Base-by-base conservation (phyloP, 1,140 invertebrate species). In the Penaeus japonicus region DNA sequence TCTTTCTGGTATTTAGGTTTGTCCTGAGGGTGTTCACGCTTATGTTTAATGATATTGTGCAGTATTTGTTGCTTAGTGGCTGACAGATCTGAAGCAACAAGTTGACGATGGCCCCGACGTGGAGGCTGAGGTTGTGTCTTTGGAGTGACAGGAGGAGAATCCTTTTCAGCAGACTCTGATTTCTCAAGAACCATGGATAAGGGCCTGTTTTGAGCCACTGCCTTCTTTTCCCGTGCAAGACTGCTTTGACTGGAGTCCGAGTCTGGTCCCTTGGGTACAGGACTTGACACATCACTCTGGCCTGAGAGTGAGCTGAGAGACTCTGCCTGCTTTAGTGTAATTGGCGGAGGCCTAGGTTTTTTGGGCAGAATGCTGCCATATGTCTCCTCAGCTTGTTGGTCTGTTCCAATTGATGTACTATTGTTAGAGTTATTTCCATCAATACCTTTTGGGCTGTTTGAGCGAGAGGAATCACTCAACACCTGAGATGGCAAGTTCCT, bases 271-370 rank as follows among this genome's bases (percentile, higher is more conserved):
- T 62, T 77, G 81, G 84, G 81, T 4, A 85, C 54, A 10, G 90
- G 90, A 75, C 90, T 91, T 30, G 90, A 91, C n/a, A 90, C 79
- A 70, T 91, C 91, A 55, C 89, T 90, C 24, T 90, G 89, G 27
- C 92, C 92, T 78, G 91, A 92, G 17, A 92, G 89, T 22, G 92
- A 92, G 65, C 91, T 92, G 22, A 92, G 90, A 24, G 91, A 91
- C 62, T 92, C 92, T 54, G 91, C 91, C 54, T 91, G 91, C 70
- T 89, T 89, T n/a, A 88, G 83, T 24, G 89, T 82, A 20, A 91
- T 73, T 55, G 85, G 86, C 22, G 78, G 70, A 30, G 89, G 89
- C 22, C 78, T 84, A 24, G 53, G 20, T 39, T 84, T 84, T 30
- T 89, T 84, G 32, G 81, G 20, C 35, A 80, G 47, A 30, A 84